These are phyloP conservation scores for Brotula barbata DNA, from an alignment of 2,797 vertebrate genomes.

Conservation along the genomic window DNA sequence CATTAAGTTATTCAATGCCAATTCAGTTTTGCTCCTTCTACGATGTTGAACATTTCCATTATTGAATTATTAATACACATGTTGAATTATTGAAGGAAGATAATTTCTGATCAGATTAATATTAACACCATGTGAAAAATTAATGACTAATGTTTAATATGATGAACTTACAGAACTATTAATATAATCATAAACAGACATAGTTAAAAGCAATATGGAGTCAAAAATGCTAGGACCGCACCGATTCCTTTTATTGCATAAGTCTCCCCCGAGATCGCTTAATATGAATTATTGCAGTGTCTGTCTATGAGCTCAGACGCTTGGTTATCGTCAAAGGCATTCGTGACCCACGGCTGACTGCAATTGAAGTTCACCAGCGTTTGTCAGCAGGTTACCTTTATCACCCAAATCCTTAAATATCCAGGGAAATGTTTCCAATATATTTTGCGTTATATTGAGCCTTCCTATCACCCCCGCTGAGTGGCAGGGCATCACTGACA, in stretches of 20 bases:
- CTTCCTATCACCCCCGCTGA: slow-evolving; percentile 44
- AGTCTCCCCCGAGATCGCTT: slow-evolving; percentile 48
- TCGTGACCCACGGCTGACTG: slow-evolving; percentile 49
- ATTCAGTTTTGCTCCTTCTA: slow-evolving; percentile 44
- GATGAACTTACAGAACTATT: slow-evolving; percentile 68
- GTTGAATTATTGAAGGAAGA: slow-evolving; percentile 80
- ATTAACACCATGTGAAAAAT: slow-evolving; percentile 80
- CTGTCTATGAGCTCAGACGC: slow-evolving; percentile 45
- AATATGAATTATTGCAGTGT: slow-evolving; percentile 61
- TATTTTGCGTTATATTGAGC: slow-evolving; percentile 48
- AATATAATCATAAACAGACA: slow-evolving; percentile 75
- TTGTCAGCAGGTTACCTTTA: slow-evolving; percentile 53
- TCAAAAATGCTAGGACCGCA: slow-evolving; percentile 37
- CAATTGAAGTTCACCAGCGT: slow-evolving; percentile 25
- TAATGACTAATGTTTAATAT: slow-evolving; percentile 69
- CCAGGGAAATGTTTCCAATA: slow-evolving; percentile 50
- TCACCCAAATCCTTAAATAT: slow-evolving; percentile 57
- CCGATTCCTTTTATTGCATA: slow-evolving; percentile 32
- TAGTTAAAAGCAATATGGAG: slow-evolving; percentile 43
- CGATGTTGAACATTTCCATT: slow-evolving; percentile 70
- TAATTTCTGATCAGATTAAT: slow-evolving; percentile 84
- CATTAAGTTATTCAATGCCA: slow-evolving; percentile 43
- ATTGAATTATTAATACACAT: slow-evolving; percentile 78
- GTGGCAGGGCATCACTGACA: slow-evolving; percentile 46
- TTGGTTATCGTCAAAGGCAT: slow-evolving; percentile 55